Percentiles rank a stretch among this genome's conserved stretches.
Evolutionary conservation across 2,888 invertebrate species (phyloP).

Genomic region (Eupeodes latifasciatus): DNA sequence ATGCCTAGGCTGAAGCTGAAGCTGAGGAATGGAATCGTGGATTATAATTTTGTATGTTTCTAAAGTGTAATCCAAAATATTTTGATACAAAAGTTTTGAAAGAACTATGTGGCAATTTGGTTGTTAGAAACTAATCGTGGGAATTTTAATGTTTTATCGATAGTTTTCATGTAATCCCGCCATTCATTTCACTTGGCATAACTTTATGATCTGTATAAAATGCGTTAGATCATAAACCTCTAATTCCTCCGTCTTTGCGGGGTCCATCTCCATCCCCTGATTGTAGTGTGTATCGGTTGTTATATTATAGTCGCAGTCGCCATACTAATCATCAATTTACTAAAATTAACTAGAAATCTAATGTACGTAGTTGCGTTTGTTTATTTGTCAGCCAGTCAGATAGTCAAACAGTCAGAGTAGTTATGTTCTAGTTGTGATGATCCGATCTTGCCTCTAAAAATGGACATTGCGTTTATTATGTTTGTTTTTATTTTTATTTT

Average conservation of each 20-base stretch:
- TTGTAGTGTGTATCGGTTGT: constrained; percentile 17
- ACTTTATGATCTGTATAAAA: neutral
- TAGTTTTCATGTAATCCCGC: neutral
- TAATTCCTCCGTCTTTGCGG: constrained; percentile 17
- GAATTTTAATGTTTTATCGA: neutral
- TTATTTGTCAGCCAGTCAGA: neutral
- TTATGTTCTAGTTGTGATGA: constrained; percentile 21
- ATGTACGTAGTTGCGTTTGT: constrained; percentile 6
- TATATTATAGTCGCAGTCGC: neutral
- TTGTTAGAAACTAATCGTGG: constrained; percentile 5
- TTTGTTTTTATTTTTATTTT: neutral
- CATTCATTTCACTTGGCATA: neutral
- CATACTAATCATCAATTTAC: constrained; percentile 22
- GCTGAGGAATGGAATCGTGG: constrained; percentile 52
- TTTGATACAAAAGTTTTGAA: constrained; percentile 9
- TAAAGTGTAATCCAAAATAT: constrained; percentile 30
- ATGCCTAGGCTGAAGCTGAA: too few species aligned
- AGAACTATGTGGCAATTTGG: constrained; percentile 51
- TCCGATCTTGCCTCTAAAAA: constrained; percentile 18
- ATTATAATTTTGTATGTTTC: constrained; percentile 47
- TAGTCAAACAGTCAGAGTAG: neutral
- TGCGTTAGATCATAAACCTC: neutral
- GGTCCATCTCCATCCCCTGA: constrained; percentile 12
- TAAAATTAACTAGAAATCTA: constrained; percentile 27
- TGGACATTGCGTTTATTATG: neutral